Evolutionary conservation across 2,888 invertebrate genomes (phyloP).

Genomic region (Cheilosia soror): DNA sequence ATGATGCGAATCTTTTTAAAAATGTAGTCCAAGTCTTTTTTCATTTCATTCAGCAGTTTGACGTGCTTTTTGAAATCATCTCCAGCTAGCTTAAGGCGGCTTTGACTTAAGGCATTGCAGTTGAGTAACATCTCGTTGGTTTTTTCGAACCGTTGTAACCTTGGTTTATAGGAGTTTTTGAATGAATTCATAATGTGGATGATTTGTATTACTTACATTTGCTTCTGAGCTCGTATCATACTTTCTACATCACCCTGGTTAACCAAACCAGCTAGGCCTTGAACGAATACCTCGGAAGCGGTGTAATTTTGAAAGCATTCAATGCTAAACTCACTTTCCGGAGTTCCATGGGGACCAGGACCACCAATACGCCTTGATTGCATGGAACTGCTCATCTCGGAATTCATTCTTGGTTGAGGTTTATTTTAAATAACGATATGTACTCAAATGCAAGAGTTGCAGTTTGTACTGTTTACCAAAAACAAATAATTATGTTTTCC

Average conservation of each 20-base stretch:
- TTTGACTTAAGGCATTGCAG: constrained; percentile 96
- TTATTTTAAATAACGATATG: not conserved
- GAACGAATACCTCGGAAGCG: constrained; percentile 96
- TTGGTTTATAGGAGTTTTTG: constrained; percentile 82
- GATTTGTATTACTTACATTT: constrained; percentile 88
- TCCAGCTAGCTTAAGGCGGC: constrained; percentile 92
- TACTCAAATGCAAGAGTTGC: constrained; percentile 1
- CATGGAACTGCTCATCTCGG: constrained; percentile 78
- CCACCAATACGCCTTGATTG: constrained; percentile 76
- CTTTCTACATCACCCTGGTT: constrained; percentile 95
- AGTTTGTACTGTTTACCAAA: not conserved
- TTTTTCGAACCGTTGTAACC: constrained; percentile 98
- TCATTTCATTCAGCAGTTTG: constrained; percentile 93
- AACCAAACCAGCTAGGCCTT: constrained; percentile 95
- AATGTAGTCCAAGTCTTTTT: constrained; percentile 96
- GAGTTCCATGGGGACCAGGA: constrained; percentile 76
- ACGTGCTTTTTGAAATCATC: constrained; percentile 96
- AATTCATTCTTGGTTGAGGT: constrained; percentile 68
- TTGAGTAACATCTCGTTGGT: constrained; percentile 99
- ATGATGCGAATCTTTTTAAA: constrained; percentile 95
- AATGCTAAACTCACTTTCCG: constrained; percentile 84
- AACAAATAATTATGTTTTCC: not conserved
- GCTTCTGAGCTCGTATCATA: constrained; percentile 95
- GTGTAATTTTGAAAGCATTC: constrained; percentile 96
- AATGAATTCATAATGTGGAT: too few relatives aligned